phyloP scores from a whole-genome alignment of 1,140 invertebrate species.

The Rhagoletis zephyria region DNA sequence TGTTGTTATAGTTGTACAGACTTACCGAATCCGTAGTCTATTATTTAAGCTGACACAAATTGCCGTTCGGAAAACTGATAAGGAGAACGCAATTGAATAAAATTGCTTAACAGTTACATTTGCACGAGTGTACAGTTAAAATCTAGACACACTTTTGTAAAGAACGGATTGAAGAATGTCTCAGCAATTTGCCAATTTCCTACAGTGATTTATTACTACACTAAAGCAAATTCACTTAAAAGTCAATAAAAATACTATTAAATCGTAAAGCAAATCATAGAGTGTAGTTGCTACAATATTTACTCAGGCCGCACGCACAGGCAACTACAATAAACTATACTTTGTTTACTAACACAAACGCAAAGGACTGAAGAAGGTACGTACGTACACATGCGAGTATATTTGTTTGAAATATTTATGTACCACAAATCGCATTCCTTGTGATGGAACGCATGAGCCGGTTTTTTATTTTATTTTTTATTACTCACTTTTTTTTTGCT shows the following conservation, averaged over 20 bases:
- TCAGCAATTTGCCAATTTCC: conserved; percentile 17
- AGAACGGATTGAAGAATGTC: background rate
- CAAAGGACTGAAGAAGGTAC: too few species aligned
- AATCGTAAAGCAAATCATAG: conserved; percentile 38
- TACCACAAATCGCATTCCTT: too few species aligned
- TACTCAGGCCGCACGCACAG: background rate
- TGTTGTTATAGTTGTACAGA: too few species aligned
- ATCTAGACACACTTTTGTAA: too few species aligned
- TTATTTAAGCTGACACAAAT: too few species aligned
- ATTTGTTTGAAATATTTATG: too few species aligned
- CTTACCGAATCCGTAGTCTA: too few species aligned
- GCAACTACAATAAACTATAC: background rate
- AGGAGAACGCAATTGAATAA: too few species aligned
- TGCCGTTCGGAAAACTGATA: too few species aligned
- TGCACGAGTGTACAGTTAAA: too few species aligned
- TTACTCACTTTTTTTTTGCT: background rate
- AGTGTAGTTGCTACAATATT: background rate
- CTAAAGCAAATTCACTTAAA: conserved; percentile 35
- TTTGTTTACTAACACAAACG: background rate
- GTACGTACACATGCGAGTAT: too few species aligned
- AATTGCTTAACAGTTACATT: too few species aligned
- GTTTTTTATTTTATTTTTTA: background rate
- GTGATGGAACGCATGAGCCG: background rate
- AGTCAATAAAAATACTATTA: conserved; percentile 37
- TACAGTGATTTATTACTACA: background rate